phyloP scores from a whole-genome alignment of 1,140 invertebrate genomes.

The Cyrtorhinus lividipennis region DNA sequence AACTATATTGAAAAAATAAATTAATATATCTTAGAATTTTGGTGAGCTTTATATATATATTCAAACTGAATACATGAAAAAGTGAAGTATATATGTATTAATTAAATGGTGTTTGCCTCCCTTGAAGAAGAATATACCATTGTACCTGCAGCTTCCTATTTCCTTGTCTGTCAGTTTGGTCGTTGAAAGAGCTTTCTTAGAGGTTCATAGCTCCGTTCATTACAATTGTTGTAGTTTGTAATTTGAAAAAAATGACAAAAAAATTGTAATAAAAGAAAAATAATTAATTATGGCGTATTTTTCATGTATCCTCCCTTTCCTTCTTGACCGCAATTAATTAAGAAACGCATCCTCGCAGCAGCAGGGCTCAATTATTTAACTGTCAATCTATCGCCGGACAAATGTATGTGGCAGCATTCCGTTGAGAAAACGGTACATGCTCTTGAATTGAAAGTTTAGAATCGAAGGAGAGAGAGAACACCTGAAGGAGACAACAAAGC shows the following conservation, averaged over 20 bases:
- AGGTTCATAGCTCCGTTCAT: conserved; percentile 7
- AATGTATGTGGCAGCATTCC: too few species aligned
- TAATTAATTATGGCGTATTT: not conserved
- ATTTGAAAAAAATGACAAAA: not conserved
- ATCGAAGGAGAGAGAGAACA: too few species aligned
- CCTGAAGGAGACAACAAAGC: too few species aligned
- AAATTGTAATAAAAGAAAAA: conserved; percentile 7
- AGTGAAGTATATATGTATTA: conserved; percentile 1
- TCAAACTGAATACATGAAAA: not conserved
- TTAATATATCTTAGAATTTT: not conserved
- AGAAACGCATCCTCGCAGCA: too few species aligned
- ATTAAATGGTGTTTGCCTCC: conserved; percentile 9
- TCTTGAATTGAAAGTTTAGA: too few species aligned
- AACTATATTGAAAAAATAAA: not conserved
- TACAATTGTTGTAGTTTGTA: conserved; percentile 10
- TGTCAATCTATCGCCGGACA: too few species aligned
- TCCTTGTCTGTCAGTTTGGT: conserved; percentile 8
- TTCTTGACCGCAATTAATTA: too few species aligned
- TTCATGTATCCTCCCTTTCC: not conserved
- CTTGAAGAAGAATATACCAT: conserved; percentile 10
- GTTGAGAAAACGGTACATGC: too few species aligned
- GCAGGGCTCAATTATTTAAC: too few species aligned
- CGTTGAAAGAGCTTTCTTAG: conserved; percentile 8
- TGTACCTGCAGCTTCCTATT: conserved; percentile 9
- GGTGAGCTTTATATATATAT: conserved; percentile 5